A percentile compares a stretch with the other conserved stretches of the same genome.
Evolutionary conservation across 1,140 invertebrate genomes (phyloP).

Genomic region (Anastatus disparis): DNA sequence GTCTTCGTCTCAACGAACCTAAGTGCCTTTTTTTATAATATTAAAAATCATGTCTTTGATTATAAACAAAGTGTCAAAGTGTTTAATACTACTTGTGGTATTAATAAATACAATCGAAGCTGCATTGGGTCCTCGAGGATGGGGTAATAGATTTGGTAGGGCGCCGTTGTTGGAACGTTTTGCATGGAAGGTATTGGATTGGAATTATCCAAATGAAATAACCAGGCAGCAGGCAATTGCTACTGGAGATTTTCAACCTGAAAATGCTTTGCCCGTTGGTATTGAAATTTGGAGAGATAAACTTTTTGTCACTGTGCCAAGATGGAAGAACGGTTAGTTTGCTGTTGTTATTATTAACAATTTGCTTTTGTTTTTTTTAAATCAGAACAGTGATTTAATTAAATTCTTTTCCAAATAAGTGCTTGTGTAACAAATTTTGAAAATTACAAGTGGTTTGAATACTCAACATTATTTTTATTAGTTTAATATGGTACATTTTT

Average conservation of each 20-base stretch:
- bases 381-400: no score
- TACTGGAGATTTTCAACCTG: constrained; percentile 74
- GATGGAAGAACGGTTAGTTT: constrained; percentile 74
- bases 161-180: constrained; percentile 74
- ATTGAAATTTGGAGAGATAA: constrained; percentile 82
- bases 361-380: no score
- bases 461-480: no score
- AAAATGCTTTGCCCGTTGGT: constrained; percentile 81
- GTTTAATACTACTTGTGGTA: background rate
- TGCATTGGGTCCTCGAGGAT: background rate
- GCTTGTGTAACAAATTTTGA: no score
- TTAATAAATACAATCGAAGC: background rate
- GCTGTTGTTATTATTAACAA: no score
- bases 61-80: background rate
- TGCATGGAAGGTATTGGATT: constrained; percentile 81
- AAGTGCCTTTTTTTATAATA: background rate
- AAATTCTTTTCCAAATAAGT: no score
- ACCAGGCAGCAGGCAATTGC: constrained; percentile 72
- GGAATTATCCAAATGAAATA: constrained; percentile 73
- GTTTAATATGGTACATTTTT: no score
- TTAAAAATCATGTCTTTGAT: no score
- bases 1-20: background rate
- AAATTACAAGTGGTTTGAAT: no score
- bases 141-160: constrained; percentile 43
- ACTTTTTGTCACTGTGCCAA: constrained; percentile 80